Conservation (phyloP, 2,797 vertebrate species). For the Sebastes dallii region DNA sequence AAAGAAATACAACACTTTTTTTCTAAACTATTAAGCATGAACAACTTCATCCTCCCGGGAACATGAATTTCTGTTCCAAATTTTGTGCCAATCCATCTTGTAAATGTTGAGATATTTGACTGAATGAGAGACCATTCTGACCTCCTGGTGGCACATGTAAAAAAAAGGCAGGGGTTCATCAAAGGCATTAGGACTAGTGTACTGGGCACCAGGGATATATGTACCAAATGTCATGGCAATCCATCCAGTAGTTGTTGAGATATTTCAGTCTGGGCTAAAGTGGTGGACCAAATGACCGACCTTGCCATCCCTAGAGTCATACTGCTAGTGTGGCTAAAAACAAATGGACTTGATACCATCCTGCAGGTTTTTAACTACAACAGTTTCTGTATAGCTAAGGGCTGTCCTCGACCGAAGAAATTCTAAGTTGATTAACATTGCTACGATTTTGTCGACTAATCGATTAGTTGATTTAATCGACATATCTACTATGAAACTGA, state of each 20-base stretch:
- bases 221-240: not conserved
- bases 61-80: not conserved
- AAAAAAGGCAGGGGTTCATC: not conserved
- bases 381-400: not conserved
- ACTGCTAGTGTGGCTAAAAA: not conserved
- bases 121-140: not conserved
- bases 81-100: not conserved
- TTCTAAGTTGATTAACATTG: too few relatives aligned
- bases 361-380: not conserved
- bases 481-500: too few relatives aligned
- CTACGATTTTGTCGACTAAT: too few relatives aligned
- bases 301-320: not conserved
- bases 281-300: not conserved
- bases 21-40: too few relatives aligned
- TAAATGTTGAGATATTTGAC: not conserved
- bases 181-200: too few relatives aligned
- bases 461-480: too few relatives aligned
- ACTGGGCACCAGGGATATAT: not conserved
- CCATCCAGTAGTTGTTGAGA: too few relatives aligned
- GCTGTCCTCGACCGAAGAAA: too few relatives aligned
- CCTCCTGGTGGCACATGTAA: not conserved
- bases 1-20: too few relatives aligned
- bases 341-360: not conserved
- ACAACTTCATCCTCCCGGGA: not conserved
- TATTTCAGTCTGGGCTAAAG: not conserved